phyloP scores from a whole-genome alignment of 1,140 invertebrate species.

The Oncopodura yosiiana region DNA sequence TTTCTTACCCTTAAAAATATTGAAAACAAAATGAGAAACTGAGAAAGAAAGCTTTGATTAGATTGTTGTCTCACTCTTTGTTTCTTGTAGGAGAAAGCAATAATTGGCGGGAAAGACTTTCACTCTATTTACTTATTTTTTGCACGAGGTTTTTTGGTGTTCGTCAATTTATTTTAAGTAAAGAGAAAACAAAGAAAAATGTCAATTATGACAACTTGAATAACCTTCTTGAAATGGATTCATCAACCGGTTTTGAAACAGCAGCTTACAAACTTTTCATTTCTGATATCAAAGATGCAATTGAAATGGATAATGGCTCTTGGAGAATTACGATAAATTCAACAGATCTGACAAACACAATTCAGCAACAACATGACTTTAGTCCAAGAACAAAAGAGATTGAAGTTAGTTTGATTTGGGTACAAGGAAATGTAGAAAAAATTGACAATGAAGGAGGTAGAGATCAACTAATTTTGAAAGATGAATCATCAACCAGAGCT shows the following conservation, averaged over 20 bases:
- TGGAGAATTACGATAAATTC: background rate
- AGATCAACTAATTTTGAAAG: background rate
- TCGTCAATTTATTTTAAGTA: no score
- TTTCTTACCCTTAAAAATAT: no score
- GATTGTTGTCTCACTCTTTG: no score
- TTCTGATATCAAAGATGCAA: background rate
- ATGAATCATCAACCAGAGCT: conserved; percentile 6
- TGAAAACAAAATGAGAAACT: no score
- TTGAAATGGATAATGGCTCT: background rate
- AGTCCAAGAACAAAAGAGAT: background rate
- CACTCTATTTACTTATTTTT: no score
- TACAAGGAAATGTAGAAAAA: conserved; percentile 3
- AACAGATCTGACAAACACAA: no score
- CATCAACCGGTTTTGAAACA: conserved; percentile 2
- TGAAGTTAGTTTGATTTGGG: conserved; percentile 6
- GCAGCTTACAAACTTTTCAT: conserved; percentile 12
- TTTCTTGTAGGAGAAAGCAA: no score
- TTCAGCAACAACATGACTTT: background rate
- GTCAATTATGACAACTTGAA: no score
- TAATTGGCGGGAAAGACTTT: no score
- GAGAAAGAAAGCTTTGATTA: no score
- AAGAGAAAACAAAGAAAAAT: no score
- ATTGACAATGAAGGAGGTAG: background rate
- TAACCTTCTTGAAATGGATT: background rate
- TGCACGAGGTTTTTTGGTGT: no score